Conservation (phyloP, 1,140 invertebrate species). For the Stegodyphus mimosarum region DNA sequence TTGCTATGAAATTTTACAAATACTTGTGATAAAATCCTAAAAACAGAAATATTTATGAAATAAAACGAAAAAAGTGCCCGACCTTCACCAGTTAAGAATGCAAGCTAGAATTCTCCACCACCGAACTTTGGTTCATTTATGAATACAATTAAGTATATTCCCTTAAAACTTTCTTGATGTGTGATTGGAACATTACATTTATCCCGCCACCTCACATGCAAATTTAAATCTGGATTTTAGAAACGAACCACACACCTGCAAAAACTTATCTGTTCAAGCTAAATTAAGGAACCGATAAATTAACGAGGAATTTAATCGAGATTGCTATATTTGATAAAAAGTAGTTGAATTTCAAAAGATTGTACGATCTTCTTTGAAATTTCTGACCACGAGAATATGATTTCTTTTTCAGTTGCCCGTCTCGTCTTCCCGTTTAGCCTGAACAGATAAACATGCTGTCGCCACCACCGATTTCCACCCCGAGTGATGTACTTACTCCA, state of each 20-base stretch:
- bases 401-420: too few relatives aligned
- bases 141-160: too few relatives aligned
- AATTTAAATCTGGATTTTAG: background rate
- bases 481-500: slow-evolving; percentile 74
- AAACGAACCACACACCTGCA: background rate
- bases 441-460: slow-evolving; percentile 35
- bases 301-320: too few relatives aligned
- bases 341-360: too few relatives aligned
- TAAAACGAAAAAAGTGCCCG: background rate
- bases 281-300: background rate
- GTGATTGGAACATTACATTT: background rate
- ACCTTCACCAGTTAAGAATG: slow-evolving; percentile 43
- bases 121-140: too few relatives aligned
- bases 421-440: background rate
- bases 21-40: too few relatives aligned
- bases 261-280: slow-evolving; percentile 29
- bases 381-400: too few relatives aligned
- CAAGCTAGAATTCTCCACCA: slow-evolving; percentile 44
- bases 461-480: slow-evolving; percentile 24
- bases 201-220: slow-evolving; percentile 21
- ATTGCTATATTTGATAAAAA: too few relatives aligned
- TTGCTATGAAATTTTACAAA: too few relatives aligned
- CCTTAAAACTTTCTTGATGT: too few relatives aligned
- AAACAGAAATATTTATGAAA: too few relatives aligned
- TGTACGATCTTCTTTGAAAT: too few relatives aligned